Evolutionary conservation across 2,113 vertebrate species (phyloP), one percentile per base, ranked within the genome.

Genomic region (Rostratula benghalensis): DNA sequence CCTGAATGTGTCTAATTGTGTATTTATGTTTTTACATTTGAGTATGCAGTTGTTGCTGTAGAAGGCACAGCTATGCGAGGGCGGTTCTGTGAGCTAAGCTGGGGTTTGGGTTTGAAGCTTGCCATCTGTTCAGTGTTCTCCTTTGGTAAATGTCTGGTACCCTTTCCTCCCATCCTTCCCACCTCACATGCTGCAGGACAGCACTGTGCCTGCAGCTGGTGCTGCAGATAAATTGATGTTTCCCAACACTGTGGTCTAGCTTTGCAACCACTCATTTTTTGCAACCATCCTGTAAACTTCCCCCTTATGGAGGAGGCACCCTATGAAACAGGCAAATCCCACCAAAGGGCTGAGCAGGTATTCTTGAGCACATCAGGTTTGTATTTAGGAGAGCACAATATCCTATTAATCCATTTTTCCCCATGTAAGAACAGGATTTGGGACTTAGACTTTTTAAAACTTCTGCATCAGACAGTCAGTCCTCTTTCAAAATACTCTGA

Each of bases 51-150:
- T 24, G 11, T 14, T 81, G 39, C 7, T 73, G 54, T 39, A 54
- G 30, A 41, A 45, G 46, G 46, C 73, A 57, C 0, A 0, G 45
- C 23, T 84, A 1, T 12, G 4, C 0, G 17, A 78, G n/a, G 73
- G 51, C 81, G 77, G n/a, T 45, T 19, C 41, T 50, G 43, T 31
- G 69, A 63, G 56, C 6, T 13, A 22, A 53, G 45, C 16, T 27
- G 12, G 48, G 41, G 10, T 2, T 9, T 53, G 46, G 16, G 3
- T 71, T 81, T 57, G 54, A 57, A 73, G 37, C 41, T 11, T 5
- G 0, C 5, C 30, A 2, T 45, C 43, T 71, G 0, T 24, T 59
- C 22, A 3, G 22, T 9, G 43, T 28, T 63, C 16, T 59, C 39
- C 57, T 71, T 28, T 30, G n/a, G 43, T 53, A 37, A 35, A 37